Evolutionary conservation across 35 echinoderm and acorn worm genomes (phyloP), one percentile per base, ranked within the genome.

Genomic region (Acanthaster planci): DNA sequence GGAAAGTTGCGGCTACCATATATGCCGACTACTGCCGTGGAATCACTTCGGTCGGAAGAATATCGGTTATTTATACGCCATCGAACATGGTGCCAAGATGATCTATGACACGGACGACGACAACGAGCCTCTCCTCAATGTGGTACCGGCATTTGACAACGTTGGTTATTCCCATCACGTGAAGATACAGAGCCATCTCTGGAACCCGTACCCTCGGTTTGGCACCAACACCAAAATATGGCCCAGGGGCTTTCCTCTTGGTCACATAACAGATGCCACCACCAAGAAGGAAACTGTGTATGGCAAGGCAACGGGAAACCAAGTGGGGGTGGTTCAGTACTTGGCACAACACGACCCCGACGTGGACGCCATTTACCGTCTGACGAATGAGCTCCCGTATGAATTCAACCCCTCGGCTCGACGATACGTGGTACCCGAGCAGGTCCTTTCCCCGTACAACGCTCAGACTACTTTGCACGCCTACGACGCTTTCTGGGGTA

Each of bases 31-130:
- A 2, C 16, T 79, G 8, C 77, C 77, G 17, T 79, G 77, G 77
- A 79, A 79, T 0, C 38, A 40, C 77, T 79, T 79, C 47, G 22
- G 47, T 5, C 14, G 77, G 21, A 79, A 79, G 47, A 79, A 79
- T 39, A 79, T 79, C 77, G 77, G 77, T 14, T 79, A 79, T 37
- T 16, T 79, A 18, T 79, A 44, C 23, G 77, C 77, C 0, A 79
- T 79, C 47, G 38, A 79, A 38, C 38, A 52, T 7, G 77, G 77
- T 10, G 77, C 77, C 7, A 39, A 79, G 37, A 18, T 79, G 38
- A 79, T 79, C 38, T 79, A 52, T 22, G 77, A 79, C 47, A 44
- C 47, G 15, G 77, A 79, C 77, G 77, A 79, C 29, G 77, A 79
- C 77, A 79, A 79, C 19, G 30, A 38, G 22, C 38, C 22, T 6